A percentile compares a stretch with the other conserved stretches of the same genome.
Conservation (phyloP, 2,888 invertebrate genomes). For the Periphyllus acericola region DNA sequence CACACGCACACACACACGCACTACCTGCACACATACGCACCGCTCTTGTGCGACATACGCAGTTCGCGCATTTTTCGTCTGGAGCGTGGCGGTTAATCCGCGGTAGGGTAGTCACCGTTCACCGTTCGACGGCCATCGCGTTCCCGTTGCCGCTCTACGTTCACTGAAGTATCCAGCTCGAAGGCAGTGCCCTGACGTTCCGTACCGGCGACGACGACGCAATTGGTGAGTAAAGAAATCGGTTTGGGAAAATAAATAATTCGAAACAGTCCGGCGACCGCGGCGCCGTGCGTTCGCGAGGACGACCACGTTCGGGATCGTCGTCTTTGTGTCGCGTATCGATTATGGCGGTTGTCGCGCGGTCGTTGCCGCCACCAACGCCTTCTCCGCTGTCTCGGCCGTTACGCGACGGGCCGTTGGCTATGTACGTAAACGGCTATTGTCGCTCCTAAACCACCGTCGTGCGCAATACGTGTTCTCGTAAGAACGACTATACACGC, state of each 20-base stretch:
- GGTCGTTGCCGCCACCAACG: neutral
- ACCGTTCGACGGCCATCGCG: too few relatives aligned
- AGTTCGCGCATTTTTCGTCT: too few relatives aligned
- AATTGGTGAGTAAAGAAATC: neutral
- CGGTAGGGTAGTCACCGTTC: too few relatives aligned
- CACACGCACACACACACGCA: neutral
- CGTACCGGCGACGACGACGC: neutral
- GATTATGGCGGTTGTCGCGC: slow-evolving; percentile 52
- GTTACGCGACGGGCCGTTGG: neutral
- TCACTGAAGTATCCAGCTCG: too few relatives aligned
- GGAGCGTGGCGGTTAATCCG: too few relatives aligned
- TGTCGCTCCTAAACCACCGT: too few relatives aligned
- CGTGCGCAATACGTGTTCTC: neutral
- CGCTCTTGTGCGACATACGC: too few relatives aligned
- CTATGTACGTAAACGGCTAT: neutral
- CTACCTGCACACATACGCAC: too few relatives aligned
- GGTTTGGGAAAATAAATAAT: neutral
- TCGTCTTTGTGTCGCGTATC: slow-evolving; percentile 1
- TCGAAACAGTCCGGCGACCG: too few relatives aligned
- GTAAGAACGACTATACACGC: too few relatives aligned
- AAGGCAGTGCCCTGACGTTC: neutral
- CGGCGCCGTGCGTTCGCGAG: neutral
- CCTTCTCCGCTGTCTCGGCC: neutral
- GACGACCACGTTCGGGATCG: neutral
- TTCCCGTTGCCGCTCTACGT: too few relatives aligned